Evolutionary conservation across 1,140 invertebrate genomes (phyloP), one percentile per base, ranked within the genome.

Genomic region (Octopus sinensis): DNA sequence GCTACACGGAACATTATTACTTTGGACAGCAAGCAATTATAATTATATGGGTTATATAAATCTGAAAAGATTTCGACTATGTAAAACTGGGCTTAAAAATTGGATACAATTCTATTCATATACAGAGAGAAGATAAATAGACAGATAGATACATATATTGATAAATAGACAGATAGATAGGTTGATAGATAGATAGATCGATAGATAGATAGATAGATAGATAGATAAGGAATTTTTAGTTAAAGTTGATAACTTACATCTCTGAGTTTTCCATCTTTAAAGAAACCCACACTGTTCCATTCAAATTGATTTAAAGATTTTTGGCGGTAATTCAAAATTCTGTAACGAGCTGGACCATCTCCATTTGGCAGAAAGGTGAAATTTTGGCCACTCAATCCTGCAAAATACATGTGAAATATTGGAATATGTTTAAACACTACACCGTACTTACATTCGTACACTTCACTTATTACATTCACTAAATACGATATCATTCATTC

Each of bases 301-400:
- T 94, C 92, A 90, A 95, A 97, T 56, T 93, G 92, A 1, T 94
- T 95, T 0, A 91, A 92, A 4, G 92, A 91, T 1, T 93, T 93
- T 89, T 97, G 95, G 88, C 96, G 96, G 92, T 97, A 98, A 89
- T 98, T 97, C 76, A 98, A 94, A 81, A 98, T 97, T 86, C 97
- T 96, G 91, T 98, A 98, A 5, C 96, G 92, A 0, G 96, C 95
- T 0, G 97, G 96, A 0, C 96, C 97, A 87, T 98, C 97, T 2
- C 96, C 96, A 86, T 96, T 95, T 17, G 89, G 73, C 12, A 88
- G 91, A 89, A 98, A 98, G 83, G 94, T 94, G 90, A 98, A 98
- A 85, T 94, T 93, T 88, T 97, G 96, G 6, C 95, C 95, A 84
- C 95, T 96, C 13, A 98, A 91, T 87, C 96, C 96, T 93, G 82